A percentile compares a stretch with the other conserved stretches of the same genome.
Conservation (phyloP, 2,888 invertebrate species). For the Pyrgus malvae region DNA sequence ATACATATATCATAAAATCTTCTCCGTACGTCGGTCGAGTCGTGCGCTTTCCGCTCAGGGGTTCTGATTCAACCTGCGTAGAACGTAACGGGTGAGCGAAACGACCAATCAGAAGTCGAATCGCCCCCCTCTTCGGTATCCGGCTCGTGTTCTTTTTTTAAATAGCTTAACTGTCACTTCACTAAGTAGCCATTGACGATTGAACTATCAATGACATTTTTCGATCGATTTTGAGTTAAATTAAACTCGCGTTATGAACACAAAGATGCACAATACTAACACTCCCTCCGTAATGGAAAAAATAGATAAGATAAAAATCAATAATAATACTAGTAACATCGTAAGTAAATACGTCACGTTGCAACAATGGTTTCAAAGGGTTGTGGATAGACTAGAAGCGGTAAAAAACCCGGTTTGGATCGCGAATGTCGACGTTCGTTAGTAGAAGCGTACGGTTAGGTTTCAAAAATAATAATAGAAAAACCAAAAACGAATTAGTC, state of each 20-base stretch:
- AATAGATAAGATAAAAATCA: slow-evolving; percentile 40
- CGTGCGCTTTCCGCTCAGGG: slow-evolving; percentile 52
- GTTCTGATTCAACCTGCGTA: slow-evolving; percentile 80
- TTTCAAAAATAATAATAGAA: slow-evolving; percentile 29
- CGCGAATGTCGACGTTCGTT: slow-evolving; percentile 68
- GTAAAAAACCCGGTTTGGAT: slow-evolving; percentile 46
- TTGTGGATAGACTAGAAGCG: slow-evolving; percentile 74
- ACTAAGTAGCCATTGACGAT: slow-evolving; percentile 46
- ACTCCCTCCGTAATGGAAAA: slow-evolving; percentile 62
- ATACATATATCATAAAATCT: slow-evolving; percentile 31
- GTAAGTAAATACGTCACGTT: slow-evolving; percentile 61
- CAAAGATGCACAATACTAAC: slow-evolving; percentile 79
- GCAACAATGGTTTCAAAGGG: slow-evolving; percentile 66
- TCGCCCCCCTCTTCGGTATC: slow-evolving; percentile 71
- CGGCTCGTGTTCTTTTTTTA: slow-evolving; percentile 58
- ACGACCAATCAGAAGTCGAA: slow-evolving; percentile 65
- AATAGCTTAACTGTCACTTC: slow-evolving; percentile 37
- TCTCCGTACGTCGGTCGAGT: slow-evolving; percentile 30
- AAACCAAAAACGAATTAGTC: slow-evolving; percentile 48
- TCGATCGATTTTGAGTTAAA: slow-evolving; percentile 18
- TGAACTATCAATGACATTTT: too few relatives aligned
- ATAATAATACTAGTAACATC: not conserved
- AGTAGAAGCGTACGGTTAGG: slow-evolving; percentile 78
- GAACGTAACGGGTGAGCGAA: slow-evolving; percentile 76
- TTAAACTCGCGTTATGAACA: slow-evolving; percentile 63